These are phyloP conservation scores for Poicephalus gulielmi DNA, from an alignment of 2,113 vertebrate species.

Conservation along the genomic window DNA sequence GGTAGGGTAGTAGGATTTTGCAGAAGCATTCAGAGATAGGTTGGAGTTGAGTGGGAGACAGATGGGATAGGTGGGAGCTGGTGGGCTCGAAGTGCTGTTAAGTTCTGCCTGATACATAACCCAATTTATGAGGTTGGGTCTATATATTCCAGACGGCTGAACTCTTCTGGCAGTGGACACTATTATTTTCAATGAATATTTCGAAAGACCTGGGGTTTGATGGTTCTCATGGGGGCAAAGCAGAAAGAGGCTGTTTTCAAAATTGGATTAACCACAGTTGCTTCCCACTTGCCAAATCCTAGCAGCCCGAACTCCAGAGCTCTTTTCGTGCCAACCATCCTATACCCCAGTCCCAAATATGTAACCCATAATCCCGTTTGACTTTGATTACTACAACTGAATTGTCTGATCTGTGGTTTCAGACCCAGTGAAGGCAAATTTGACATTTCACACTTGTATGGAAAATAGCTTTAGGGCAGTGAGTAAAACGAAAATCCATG, in stretches of 20 bases:
- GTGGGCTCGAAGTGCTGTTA: neutral
- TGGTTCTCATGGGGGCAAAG: neutral
- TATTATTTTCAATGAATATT: neutral
- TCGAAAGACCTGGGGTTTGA: neutral
- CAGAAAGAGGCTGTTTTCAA: neutral
- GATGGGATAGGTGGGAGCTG: neutral
- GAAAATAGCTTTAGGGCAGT: neutral
- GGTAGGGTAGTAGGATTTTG: neutral
- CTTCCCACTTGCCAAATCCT: neutral
- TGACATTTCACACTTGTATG: neutral
- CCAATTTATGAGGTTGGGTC: neutral
- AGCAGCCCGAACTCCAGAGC: neutral
- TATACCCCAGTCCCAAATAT: neutral
- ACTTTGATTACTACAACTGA: neutral
- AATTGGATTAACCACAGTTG: neutral
- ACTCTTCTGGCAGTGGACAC: neutral
- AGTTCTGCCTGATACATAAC: neutral
- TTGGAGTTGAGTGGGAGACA: neutral
- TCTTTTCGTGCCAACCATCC: neutral
- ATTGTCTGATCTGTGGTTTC: neutral
- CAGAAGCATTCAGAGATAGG: fast-evolving
- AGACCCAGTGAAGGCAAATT: neutral
- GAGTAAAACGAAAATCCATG: neutral
- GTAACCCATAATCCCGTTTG: neutral
- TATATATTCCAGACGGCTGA: neutral